Evolutionary conservation across 2,113 vertebrate species (phyloP).

Genomic region (Pardalotus punctatus): DNA sequence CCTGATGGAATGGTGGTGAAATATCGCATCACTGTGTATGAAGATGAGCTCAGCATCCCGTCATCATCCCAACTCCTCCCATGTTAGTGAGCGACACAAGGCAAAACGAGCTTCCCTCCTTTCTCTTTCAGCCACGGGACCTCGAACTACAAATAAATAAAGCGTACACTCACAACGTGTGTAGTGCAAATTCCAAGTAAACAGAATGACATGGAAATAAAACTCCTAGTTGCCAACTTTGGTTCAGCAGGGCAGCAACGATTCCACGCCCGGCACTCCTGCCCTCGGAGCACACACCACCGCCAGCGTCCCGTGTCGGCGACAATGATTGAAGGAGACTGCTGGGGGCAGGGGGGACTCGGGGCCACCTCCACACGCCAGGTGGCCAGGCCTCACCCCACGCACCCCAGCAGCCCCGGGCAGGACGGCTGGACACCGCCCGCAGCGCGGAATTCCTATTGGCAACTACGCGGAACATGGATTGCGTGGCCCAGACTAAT

Average conservation of each 20-base stretch:
- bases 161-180: conserved; percentile 68
- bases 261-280: not conserved
- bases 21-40: conserved; percentile 70
- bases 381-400: not conserved
- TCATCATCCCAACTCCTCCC: conserved; percentile 56
- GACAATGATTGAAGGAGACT: conserved; percentile 29
- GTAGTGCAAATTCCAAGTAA: conserved; percentile 77
- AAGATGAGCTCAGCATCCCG: conserved; percentile 68
- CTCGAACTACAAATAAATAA: conserved; percentile 76
- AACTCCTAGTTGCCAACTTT: conserved; percentile 44
- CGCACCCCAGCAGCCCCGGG: not conserved
- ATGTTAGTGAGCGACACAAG: conserved; percentile 57
- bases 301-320: not conserved
- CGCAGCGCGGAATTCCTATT: not conserved
- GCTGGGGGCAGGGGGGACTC: not conserved
- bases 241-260: not conserved
- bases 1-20: conserved; percentile 75
- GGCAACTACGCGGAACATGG: conserved; percentile 60
- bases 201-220: conserved; percentile 74
- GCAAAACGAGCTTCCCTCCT: not conserved
- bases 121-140: conserved; percentile 55
- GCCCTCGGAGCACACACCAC: not conserved
- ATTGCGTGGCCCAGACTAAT: conserved; percentile 50
- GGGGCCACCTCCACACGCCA: not conserved
- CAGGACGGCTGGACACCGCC: not conserved